Conservation (phyloP, 2,113 vertebrate species). For the Leuciscus idus region DNA sequence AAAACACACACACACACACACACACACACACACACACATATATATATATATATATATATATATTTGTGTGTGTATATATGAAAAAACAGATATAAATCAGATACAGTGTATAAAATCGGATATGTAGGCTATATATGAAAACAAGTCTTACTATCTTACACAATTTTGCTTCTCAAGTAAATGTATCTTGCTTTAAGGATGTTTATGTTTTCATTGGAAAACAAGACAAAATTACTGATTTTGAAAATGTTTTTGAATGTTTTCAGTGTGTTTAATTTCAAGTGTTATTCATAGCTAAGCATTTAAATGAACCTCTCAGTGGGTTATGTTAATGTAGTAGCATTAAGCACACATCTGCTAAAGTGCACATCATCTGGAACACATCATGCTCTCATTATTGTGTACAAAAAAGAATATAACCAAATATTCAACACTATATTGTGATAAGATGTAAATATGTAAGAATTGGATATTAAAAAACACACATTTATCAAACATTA, state of each 20-base stretch:
- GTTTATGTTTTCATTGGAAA: neutral
- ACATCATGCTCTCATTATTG: neutral
- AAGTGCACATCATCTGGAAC: slow-evolving; percentile 1
- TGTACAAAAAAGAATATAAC: neutral
- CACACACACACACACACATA: too few species aligned
- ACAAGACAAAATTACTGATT: too few species aligned
- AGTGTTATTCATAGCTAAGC: neutral
- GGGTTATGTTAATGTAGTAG: slow-evolving; percentile 19
- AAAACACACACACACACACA: too few species aligned
- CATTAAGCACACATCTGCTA: slow-evolving; percentile 10
- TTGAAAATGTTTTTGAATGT: neutral
- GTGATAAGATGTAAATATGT: neutral
- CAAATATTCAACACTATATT: neutral
- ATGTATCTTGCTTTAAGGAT: neutral
- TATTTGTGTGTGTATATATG: too few species aligned
- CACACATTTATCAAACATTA: neutral
- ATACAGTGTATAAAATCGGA: too few species aligned
- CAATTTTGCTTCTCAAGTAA: neutral
- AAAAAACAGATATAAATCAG: too few species aligned
- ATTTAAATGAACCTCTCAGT: neutral
- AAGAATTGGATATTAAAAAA: neutral
- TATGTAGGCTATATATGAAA: too few species aligned
- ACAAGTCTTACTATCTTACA: too few species aligned
- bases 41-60: too few species aligned
- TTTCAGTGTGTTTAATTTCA: neutral